These are phyloP conservation scores for Spisula subtruncata DNA, from an alignment of 2,888 invertebrate species.

Conservation along the genomic window DNA sequence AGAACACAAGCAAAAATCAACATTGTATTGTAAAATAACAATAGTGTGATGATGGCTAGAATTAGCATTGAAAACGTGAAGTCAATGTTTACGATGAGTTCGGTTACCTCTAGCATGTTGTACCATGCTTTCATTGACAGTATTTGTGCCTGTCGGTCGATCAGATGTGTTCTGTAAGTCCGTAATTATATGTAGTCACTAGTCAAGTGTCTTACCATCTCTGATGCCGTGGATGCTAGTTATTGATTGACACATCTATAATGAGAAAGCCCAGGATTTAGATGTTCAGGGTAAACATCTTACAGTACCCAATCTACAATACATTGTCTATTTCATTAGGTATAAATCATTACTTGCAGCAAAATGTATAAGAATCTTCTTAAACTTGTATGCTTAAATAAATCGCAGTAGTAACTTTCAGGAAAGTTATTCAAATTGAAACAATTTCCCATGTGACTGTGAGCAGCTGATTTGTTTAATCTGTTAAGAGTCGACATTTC, in stretches of 20 bases:
- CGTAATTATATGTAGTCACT: slow-evolving; percentile 6
- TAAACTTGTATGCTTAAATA: not conserved
- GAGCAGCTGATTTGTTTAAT: not conserved
- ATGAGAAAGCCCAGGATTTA: slow-evolving; percentile 16
- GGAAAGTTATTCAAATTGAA: not conserved
- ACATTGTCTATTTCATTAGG: not conserved
- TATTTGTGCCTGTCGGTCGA: too few species aligned
- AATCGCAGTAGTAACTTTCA: not conserved
- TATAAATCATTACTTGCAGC: not conserved
- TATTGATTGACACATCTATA: slow-evolving; percentile 22
- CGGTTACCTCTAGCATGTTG: too few species aligned
- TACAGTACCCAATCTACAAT: not conserved
- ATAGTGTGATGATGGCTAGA: too few species aligned
- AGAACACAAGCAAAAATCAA: too few species aligned
- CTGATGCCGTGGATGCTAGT: not conserved
- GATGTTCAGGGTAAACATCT: not conserved
- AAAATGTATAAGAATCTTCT: not conserved
- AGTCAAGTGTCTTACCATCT: slow-evolving; percentile 12
- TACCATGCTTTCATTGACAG: too few species aligned
- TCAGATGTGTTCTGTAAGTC: not conserved
- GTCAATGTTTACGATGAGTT: too few species aligned
- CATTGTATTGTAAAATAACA: too few species aligned
- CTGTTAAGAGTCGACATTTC: not conserved
- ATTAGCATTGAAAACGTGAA: too few species aligned
- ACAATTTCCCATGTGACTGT: not conserved